phyloP scores from a whole-genome alignment of 2,888 invertebrate species.

The Lypha dubia region DNA sequence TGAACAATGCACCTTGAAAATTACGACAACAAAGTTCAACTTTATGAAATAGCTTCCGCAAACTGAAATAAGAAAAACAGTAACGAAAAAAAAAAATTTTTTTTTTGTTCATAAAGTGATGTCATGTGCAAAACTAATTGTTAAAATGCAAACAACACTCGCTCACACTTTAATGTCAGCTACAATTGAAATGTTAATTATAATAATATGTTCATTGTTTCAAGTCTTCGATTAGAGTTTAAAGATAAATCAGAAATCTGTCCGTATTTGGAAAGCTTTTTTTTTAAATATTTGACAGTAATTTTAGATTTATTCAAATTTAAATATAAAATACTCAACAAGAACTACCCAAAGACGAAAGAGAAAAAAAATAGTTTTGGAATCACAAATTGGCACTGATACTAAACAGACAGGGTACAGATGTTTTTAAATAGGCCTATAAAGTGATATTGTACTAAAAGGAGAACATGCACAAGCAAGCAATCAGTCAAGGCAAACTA shows the following conservation, averaged over 20 bases:
- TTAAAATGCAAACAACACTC: conserved; percentile 3
- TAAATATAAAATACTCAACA: not conserved
- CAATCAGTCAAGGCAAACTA: no score
- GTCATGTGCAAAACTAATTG: conserved; percentile 64
- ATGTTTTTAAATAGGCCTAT: no score
- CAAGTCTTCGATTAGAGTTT: not conserved
- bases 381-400: no score
- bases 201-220: conserved; percentile 14
- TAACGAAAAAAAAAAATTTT: conserved; percentile 29
- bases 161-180: conserved; percentile 33
- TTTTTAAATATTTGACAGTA: not conserved
- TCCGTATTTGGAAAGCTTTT: not conserved
- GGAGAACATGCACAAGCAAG: no score
- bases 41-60: conserved; percentile 66
- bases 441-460: no score
- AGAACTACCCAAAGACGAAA: no score
- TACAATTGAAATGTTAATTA: conserved; percentile 50
- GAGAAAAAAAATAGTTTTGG: no score
- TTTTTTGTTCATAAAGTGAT: conserved; percentile 56
- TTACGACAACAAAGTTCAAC: conserved; percentile 65
- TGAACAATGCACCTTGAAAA: conserved; percentile 71
- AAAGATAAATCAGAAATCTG: not conserved
- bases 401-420: no score
- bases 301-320: not conserved
- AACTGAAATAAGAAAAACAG: conserved; percentile 39